Percentiles rank a stretch among this genome's conserved stretches.
These are phyloP conservation scores for Embiotoca jacksoni DNA, from an alignment of 2,113 vertebrate species.

Conservation along the genomic window DNA sequence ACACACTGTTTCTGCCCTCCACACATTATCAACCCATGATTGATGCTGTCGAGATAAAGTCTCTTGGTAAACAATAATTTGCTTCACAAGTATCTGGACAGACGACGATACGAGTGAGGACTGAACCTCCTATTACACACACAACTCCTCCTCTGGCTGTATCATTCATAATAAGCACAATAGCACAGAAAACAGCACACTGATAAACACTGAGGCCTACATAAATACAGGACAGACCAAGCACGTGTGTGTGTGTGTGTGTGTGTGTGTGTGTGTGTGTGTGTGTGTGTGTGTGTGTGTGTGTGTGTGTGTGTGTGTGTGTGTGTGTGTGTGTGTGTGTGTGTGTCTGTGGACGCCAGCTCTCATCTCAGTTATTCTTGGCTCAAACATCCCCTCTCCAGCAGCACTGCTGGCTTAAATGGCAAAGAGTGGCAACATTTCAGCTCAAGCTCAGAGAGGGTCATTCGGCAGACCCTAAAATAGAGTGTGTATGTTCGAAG, in stretches of 20 bases:
- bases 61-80: conserved; percentile 47
- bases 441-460: conserved; percentile 36
- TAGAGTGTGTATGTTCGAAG: conserved; percentile 44
- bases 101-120: conserved; percentile 20
- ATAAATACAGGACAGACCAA: conserved; percentile 43
- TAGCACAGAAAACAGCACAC: conserved; percentile 26
- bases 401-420: conserved; percentile 13
- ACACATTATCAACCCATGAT: conserved; percentile 26
- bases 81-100: conserved; percentile 32
- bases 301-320: no score
- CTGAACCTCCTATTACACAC: conserved; percentile 9
- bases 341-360: background rate
- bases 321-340: no score
- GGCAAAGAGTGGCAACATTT: conserved; percentile 50
- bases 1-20: conserved; percentile 1
- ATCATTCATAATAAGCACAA: conserved; percentile 32
- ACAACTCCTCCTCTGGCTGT: conserved; percentile 3
- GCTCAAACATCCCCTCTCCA: conserved; percentile 48
- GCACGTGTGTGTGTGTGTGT: background rate
- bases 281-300: no score
- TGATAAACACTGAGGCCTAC: conserved; percentile 45
- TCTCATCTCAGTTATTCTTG: conserved; percentile 49
- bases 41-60: conserved; percentile 33
- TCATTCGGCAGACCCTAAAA: conserved; percentile 48
- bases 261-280: no score